phyloP scores from a whole-genome alignment of 2,888 invertebrate genomes.

The Phrixothrix hirtus region DNA sequence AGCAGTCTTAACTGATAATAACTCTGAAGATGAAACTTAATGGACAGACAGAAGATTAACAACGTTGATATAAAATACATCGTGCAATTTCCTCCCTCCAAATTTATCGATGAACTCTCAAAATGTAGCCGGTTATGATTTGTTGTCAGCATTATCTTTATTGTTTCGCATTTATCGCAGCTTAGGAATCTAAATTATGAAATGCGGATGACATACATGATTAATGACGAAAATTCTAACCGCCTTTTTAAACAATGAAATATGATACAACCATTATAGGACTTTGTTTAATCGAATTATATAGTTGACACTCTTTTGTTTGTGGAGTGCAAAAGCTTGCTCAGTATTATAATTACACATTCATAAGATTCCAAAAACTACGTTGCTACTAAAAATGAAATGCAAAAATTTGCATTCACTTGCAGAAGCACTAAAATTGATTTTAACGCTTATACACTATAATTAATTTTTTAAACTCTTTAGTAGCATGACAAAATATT shows the following conservation, averaged over 20 bases:
- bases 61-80: constrained; percentile 35
- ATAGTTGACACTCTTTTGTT: too few relatives aligned
- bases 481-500: too few relatives aligned
- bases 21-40: constrained; percentile 20
- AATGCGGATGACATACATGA: background rate
- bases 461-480: too few relatives aligned
- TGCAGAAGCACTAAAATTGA: too few relatives aligned
- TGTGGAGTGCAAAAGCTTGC: background rate
- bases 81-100: constrained; percentile 9
- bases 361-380: too few relatives aligned
- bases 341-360: too few relatives aligned
- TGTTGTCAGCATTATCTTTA: constrained; percentile 6
- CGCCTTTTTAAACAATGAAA: too few relatives aligned
- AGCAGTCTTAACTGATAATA: constrained; percentile 19
- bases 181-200: background rate
- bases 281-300: too few relatives aligned
- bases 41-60: constrained; percentile 35
- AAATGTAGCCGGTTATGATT: constrained; percentile 1
- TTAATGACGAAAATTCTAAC: background rate
- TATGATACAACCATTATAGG: too few relatives aligned
- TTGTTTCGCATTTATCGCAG: constrained; percentile 1
- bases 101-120: constrained; percentile 7
- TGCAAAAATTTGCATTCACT: too few relatives aligned
- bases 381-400: too few relatives aligned
- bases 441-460: too few relatives aligned